phyloP scores from a whole-genome alignment of 2,797 vertebrate genomes.

The Perodicticus potto region DNA sequence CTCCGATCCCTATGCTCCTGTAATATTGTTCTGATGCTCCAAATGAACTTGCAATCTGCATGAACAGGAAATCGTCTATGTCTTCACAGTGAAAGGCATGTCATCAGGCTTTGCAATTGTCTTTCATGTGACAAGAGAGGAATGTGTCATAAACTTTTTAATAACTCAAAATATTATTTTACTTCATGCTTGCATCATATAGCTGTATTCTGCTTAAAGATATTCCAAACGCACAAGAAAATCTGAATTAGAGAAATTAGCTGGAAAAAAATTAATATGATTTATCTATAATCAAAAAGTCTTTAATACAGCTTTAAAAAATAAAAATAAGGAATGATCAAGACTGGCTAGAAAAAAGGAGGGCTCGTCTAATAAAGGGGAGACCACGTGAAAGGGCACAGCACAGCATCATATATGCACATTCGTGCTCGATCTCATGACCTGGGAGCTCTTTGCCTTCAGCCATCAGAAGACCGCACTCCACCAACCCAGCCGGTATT shows the following conservation, averaged over 20 bases:
- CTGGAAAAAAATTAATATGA: not conserved
- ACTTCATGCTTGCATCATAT: not conserved
- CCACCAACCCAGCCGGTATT: not conserved
- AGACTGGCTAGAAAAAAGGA: not conserved
- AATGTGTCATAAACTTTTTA: not conserved
- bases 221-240: not conserved
- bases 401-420: too few species aligned
- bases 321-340: not conserved
- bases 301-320: not conserved
- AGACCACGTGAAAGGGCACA: accelerated
- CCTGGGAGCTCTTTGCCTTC: not conserved
- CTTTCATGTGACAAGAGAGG: not conserved
- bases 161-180: not conserved
- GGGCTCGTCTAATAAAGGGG: not conserved
- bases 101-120: not conserved
- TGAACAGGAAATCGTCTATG: not conserved
- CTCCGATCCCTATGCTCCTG: not conserved
- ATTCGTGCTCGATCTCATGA: not conserved
- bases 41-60: not conserved
- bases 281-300: not conserved
- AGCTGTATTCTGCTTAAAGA: not conserved
- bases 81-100: not conserved
- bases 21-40: not conserved
- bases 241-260: not conserved
- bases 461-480: too few species aligned